Evolutionary conservation across 2,888 invertebrate genomes (phyloP).

Genomic region (Lomographa bimaculata): DNA sequence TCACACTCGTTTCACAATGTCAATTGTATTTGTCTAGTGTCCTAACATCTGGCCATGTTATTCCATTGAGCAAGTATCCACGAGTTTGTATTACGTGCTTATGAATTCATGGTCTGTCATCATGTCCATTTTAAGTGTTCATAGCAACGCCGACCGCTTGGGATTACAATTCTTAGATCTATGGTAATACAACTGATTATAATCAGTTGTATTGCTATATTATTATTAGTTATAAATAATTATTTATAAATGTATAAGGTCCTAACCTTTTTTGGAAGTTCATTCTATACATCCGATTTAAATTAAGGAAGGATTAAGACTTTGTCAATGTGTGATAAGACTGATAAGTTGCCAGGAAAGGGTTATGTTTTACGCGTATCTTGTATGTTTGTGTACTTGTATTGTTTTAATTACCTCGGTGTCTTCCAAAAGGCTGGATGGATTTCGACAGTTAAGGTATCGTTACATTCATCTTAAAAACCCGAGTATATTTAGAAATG

Average conservation of each 20-base stretch:
- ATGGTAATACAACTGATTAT: constrained; percentile 40
- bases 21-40: too few relatives aligned
- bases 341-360: too few relatives aligned
- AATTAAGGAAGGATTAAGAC: not conserved
- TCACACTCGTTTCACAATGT: too few relatives aligned
- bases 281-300: constrained; percentile 15
- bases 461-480: too few relatives aligned
- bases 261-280: constrained; percentile 19
- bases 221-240: too few relatives aligned
- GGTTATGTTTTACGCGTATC: too few relatives aligned
- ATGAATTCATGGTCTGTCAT: constrained; percentile 27
- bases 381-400: too few relatives aligned
- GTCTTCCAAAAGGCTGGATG: too few relatives aligned
- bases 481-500: too few relatives aligned
- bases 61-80: constrained; percentile 27
- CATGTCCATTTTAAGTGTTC: constrained; percentile 17
- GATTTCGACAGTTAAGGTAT: too few relatives aligned
- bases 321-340: not conserved
- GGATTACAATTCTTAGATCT: constrained; percentile 35
- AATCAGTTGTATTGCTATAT: constrained; percentile 42
- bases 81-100: too few relatives aligned
- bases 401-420: too few relatives aligned
- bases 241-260: constrained; percentile 36
- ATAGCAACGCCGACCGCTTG: constrained; percentile 21
- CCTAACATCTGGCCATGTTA: constrained; percentile 31